phyloP scores from a whole-genome alignment of 2,797 vertebrate species.

The Petrocephalus schoutedeni region DNA sequence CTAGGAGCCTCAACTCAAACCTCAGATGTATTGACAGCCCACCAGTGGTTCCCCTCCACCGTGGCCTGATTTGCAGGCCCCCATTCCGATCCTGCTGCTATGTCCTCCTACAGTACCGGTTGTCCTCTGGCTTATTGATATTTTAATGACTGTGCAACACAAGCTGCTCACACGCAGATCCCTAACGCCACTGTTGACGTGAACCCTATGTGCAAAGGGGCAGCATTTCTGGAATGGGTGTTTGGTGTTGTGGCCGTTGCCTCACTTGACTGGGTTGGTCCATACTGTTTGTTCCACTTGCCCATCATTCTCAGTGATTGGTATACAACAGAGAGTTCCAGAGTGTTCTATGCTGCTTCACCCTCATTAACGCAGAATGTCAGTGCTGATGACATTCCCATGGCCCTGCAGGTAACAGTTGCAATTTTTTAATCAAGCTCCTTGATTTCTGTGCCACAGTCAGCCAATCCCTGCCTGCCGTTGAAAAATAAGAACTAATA shows the following conservation, averaged over 20 bases:
- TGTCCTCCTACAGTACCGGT: background rate
- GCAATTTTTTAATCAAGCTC: background rate
- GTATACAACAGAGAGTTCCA: background rate
- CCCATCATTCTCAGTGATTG: background rate
- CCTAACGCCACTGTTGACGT: background rate
- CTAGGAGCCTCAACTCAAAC: background rate
- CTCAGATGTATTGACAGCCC: background rate
- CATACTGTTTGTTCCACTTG: background rate
- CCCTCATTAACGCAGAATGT: background rate
- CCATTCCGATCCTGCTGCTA: background rate
- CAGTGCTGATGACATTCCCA: background rate
- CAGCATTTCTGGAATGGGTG: background rate
- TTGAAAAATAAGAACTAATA: background rate
- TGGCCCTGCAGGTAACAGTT: background rate
- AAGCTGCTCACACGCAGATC: background rate
- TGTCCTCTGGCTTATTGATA: background rate
- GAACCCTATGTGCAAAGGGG: background rate
- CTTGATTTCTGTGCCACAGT: background rate
- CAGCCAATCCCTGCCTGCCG: background rate
- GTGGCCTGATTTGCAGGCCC: background rate
- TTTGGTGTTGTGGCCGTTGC: background rate
- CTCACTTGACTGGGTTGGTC: background rate
- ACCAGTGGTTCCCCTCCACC: background rate
- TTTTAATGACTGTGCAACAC: background rate
- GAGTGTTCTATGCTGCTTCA: background rate